Percentiles rank a stretch among this genome's conserved stretches.
Evolutionary conservation across 2,113 vertebrate genomes (phyloP).

Genomic region (Pachyramphus minor): DNA sequence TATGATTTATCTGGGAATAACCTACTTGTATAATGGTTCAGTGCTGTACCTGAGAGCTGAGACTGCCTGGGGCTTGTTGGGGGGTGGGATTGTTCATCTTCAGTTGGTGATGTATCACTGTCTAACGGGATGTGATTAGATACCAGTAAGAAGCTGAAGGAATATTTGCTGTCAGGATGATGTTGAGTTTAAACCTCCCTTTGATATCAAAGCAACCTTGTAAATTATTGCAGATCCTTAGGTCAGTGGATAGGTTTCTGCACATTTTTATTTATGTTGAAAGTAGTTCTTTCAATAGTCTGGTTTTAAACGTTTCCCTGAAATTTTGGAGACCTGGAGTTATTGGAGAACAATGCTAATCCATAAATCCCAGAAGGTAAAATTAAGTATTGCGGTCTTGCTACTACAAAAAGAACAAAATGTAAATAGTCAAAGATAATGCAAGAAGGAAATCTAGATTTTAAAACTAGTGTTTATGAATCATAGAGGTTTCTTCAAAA

Average conservation of each 20-base stretch:
- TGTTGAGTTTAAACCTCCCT: not conserved
- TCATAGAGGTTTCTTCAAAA: not conserved
- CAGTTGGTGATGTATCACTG: not conserved
- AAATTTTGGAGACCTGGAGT: not conserved
- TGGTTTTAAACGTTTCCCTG: not conserved
- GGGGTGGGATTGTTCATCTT: not conserved
- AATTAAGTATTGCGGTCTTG: not conserved
- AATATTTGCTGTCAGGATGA: not conserved
- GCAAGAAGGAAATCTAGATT: not conserved
- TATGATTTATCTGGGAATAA: conserved; percentile 6
- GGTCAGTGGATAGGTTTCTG: not conserved
- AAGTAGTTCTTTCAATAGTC: not conserved
- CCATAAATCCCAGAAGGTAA: not conserved
- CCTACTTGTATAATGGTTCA: not conserved
- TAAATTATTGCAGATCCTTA: not conserved
- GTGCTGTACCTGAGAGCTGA: not conserved
- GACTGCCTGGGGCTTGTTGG: not conserved
- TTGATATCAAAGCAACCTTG: not conserved
- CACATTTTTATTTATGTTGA: not conserved
- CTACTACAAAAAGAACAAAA: not conserved
- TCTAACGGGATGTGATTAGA: not conserved
- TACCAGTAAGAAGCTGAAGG: not conserved
- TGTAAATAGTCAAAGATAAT: not conserved
- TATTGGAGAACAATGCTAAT: not conserved
- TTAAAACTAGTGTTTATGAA: not conserved